These are phyloP conservation scores for Bovichtus diacanthus DNA, from an alignment of 2,797 vertebrate genomes.

Conservation along the genomic window DNA sequence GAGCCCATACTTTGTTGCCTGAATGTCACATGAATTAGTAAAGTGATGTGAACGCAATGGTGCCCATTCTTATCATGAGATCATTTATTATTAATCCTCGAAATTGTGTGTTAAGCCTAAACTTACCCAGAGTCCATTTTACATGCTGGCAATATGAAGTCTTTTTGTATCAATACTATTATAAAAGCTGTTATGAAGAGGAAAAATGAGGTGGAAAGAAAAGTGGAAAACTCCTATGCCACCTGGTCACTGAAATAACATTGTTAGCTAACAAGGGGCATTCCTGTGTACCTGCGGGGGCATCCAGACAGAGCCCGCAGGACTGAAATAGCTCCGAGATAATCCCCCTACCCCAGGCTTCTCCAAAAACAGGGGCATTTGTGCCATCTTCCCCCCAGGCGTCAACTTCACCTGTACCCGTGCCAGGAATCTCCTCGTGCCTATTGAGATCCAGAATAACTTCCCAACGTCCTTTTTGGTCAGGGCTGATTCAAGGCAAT, in stretches of 20 bases:
- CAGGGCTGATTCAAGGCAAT: slow-evolving; percentile 61
- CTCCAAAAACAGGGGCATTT: slow-evolving; percentile 73
- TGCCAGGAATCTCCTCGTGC: slow-evolving; percentile 80
- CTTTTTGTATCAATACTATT: slow-evolving; percentile 9
- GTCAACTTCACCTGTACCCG: slow-evolving; percentile 53
- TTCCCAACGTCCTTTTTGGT: slow-evolving; percentile 56
- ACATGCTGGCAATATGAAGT: neutral
- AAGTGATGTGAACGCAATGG: too few relatives aligned
- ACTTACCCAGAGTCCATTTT: neutral
- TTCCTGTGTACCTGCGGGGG: slow-evolving; percentile 79
- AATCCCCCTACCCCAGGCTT: slow-evolving; percentile 71
- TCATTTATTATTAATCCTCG: neutral
- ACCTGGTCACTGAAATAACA: slow-evolving; percentile 69
- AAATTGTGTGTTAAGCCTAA: neutral
- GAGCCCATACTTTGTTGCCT: neutral
- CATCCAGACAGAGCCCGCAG: slow-evolving; percentile 67
- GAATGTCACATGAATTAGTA: slow-evolving; percentile 20
- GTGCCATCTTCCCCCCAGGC: slow-evolving; percentile 70
- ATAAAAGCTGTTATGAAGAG: slow-evolving; percentile 27
- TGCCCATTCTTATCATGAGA: neutral
- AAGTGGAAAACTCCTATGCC: slow-evolving; percentile 54
- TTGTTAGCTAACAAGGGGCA: slow-evolving; percentile 73
- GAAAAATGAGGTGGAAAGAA: slow-evolving; percentile 36
- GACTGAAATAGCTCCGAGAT: slow-evolving; percentile 82
- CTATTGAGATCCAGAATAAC: slow-evolving; percentile 76